A percentile compares a stretch with the other conserved stretches of the same genome.
phyloP scores from a whole-genome alignment of 1,140 invertebrate genomes.

The Papilio polyxenes region DNA sequence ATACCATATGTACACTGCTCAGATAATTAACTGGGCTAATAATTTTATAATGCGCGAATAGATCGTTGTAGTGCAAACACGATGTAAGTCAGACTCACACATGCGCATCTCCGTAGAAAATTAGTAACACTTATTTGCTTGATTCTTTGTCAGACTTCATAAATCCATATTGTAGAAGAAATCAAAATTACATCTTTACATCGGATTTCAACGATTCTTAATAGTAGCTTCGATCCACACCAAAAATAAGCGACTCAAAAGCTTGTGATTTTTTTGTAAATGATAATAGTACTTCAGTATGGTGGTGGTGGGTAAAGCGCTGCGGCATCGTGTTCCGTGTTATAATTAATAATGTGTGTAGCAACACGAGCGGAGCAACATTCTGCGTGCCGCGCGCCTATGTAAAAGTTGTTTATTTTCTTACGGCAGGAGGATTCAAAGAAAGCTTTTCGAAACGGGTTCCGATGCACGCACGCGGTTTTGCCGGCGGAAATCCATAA shows the following conservation, averaged over 20 bases:
- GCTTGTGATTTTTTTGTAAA: background rate
- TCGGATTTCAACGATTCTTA: too few species aligned
- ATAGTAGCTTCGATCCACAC: too few species aligned
- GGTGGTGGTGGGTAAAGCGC: background rate
- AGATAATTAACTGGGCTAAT: constrained; percentile 6
- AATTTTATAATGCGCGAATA: constrained; percentile 3
- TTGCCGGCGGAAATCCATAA: constrained; percentile 56
- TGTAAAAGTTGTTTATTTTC: constrained; percentile 38
- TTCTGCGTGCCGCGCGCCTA: constrained; percentile 5
- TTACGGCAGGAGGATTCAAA: constrained; percentile 36
- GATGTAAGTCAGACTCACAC: background rate
- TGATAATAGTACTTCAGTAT: background rate
- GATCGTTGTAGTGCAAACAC: background rate
- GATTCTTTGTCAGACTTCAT: too few species aligned
- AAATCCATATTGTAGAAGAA: too few species aligned
- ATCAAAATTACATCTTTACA: too few species aligned
- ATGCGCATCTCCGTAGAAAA: background rate
- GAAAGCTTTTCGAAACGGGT: constrained; percentile 37
- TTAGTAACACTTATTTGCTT: too few species aligned
- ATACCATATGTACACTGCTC: constrained; percentile 31
- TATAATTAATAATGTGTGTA: constrained; percentile 10
- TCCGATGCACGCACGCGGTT: constrained; percentile 45
- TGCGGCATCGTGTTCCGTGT: background rate
- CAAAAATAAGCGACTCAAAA: background rate
- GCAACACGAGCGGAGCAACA: constrained; percentile 22